A percentile compares a stretch with the other conserved stretches of the same genome.
phyloP scores from a whole-genome alignment of 2,797 vertebrate species.

The Microctenopoma steveboyesi region DNA sequence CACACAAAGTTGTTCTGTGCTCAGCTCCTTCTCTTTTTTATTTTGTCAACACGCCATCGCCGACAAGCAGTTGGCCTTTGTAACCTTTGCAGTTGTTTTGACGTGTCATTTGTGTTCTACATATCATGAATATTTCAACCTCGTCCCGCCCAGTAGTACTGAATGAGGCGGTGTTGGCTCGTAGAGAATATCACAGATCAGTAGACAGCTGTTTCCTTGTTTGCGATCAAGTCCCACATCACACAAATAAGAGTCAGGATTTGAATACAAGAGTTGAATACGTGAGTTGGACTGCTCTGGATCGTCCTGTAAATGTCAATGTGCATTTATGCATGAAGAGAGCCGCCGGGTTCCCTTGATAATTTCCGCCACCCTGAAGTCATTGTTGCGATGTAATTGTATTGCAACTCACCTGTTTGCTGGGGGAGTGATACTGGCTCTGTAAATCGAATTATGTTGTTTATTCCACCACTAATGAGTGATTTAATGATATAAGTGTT shows the following conservation, averaged over 20 bases:
- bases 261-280: slow-evolving; percentile 20
- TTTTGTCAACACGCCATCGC: slow-evolving; percentile 21
- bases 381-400: slow-evolving; percentile 76
- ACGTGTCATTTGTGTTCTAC: slow-evolving; percentile 30
- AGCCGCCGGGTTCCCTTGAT: slow-evolving; percentile 42
- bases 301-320: slow-evolving; percentile 66
- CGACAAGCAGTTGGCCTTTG: slow-evolving; percentile 30
- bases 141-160: background rate
- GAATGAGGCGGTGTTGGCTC: background rate
- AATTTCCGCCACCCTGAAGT: slow-evolving; percentile 63
- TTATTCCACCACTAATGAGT: slow-evolving; percentile 86
- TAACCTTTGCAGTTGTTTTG: slow-evolving; percentile 36
- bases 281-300: slow-evolving; percentile 8
- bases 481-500: slow-evolving; percentile 84
- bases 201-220: slow-evolving; percentile 25
- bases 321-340: slow-evolving; percentile 50
- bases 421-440: slow-evolving; percentile 74
- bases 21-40: slow-evolving; percentile 14
- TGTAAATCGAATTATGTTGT: slow-evolving; percentile 87
- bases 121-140: slow-evolving; percentile 20
- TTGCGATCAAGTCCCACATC: slow-evolving; percentile 24
- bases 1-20: slow-evolving; percentile 11
- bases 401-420: slow-evolving; percentile 81
- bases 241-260: slow-evolving; percentile 8
- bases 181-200: slow-evolving; percentile 22